These are phyloP conservation scores for Drosophila engyochracea DNA, from an alignment of 2,888 invertebrate species.

Conservation along the genomic window DNA sequence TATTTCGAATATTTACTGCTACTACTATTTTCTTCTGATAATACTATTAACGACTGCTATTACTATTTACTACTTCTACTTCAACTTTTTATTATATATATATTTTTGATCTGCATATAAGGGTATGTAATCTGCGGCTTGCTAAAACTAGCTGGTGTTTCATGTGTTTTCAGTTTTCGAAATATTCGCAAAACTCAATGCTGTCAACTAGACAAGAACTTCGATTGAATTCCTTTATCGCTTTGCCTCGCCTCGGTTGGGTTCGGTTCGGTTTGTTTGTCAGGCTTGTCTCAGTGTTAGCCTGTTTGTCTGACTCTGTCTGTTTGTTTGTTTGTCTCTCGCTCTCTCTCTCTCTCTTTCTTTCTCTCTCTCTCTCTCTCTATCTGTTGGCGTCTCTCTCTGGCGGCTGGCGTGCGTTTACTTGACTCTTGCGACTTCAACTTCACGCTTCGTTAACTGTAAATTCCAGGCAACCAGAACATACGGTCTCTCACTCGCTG, in stretches of 20 bases:
- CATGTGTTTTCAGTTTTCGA: slow-evolving; percentile 29
- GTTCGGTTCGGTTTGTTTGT: slow-evolving; percentile 39
- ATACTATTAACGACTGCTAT: not conserved
- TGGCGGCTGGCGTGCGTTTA: slow-evolving; percentile 25
- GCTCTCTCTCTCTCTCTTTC: not conserved
- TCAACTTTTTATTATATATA: not conserved
- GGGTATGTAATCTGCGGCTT: not conserved
- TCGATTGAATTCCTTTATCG: slow-evolving; percentile 78
- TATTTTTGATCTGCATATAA: not conserved
- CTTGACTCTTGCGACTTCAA: slow-evolving; percentile 56
- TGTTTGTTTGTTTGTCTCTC: slow-evolving; percentile 3
- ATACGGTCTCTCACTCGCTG: slow-evolving; percentile 46
- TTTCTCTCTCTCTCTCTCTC: slow-evolving; percentile 6
- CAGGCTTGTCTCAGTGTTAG: slow-evolving; percentile 27
- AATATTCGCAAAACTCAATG: slow-evolving; percentile 68
- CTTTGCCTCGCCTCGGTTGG: slow-evolving; percentile 29
- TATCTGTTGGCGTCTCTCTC: not conserved
- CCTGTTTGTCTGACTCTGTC: slow-evolving; percentile 18
- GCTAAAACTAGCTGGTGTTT: not conserved
- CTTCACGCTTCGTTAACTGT: slow-evolving; percentile 78
- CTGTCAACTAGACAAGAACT: slow-evolving; percentile 73
- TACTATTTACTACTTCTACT: not conserved
- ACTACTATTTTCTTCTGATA: not conserved
- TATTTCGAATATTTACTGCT: rapidly evolving
- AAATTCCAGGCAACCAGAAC: slow-evolving; percentile 68